Conservation (phyloP, 37 sponge, comb jelly and placozoan species). For the Diacarnus erythraeanus region DNA sequence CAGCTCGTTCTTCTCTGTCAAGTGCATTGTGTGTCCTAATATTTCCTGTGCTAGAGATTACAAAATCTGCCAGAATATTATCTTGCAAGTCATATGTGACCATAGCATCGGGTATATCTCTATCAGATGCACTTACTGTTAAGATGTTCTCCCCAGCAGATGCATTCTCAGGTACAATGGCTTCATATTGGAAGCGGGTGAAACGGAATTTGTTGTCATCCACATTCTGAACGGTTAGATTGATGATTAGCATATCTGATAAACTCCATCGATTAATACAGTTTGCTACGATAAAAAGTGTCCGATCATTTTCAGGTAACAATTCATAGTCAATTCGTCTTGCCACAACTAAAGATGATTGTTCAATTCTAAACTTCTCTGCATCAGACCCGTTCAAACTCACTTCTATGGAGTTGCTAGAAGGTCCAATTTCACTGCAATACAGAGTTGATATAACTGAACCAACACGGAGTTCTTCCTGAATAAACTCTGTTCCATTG, state of each 20-base stretch:
- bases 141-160: not conserved
- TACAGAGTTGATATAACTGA: conserved; percentile 13
- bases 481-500: not conserved
- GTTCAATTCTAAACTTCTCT: not conserved
- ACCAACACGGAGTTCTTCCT: conserved; percentile 19
- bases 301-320: not conserved
- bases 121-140: conserved; percentile 27
- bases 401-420: conserved; percentile 4
- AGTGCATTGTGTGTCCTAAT: not conserved
- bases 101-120: conserved; percentile 11
- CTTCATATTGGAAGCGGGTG: not conserved
- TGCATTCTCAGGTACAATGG: conserved; percentile 21
- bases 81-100: conserved; percentile 6
- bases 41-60: not conserved
- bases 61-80: not conserved
- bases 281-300: not conserved
- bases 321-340: conserved; percentile 35
- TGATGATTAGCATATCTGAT: not conserved
- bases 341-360: conserved; percentile 5
- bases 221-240: conserved; percentile 4
- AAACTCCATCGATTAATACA: conserved; percentile 19
- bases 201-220: conserved; percentile 50
- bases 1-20: conserved; percentile 34
- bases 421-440: conserved; percentile 15
- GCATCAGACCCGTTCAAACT: not conserved